Base-by-base conservation (phyloP, 2,113 vertebrate genomes). In the Xenopus tropicalis region DNA sequence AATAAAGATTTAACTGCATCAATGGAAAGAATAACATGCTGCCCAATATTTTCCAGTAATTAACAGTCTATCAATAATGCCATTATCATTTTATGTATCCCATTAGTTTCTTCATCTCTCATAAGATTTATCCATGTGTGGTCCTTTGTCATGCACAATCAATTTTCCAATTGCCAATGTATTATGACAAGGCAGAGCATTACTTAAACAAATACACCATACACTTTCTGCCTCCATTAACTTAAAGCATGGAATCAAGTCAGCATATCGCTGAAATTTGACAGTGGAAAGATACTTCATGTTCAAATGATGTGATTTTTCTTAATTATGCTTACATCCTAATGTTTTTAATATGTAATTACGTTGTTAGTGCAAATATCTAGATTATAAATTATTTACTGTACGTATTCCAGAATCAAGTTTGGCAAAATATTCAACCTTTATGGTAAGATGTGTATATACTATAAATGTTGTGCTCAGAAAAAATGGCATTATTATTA, bases 171-270 rank as follows among this genome's bases (percentile, higher is more conserved):
- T 61, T 59, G 52, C 52, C 64, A 61, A 25, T 61, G 21, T 66
- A 44, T 58, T 66, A 57, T 66, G 71, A 67, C 54, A 74, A 58
- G 71, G 29, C 71, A 67, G 48, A 65, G 59, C 64, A 67, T 67
- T 74, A 68, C 43, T 61, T 67, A 67, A 74, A 51, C 58, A 29
- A 24, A 59, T 61, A 67, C 42, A 61, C 57, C 43, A 51, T 51
- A 12, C 21, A 0, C 56, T 66, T 72, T 74, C 42, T 66, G 37
- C 61, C 59, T 67, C 24, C 22, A 74, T 74, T 74, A 67, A 25
- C 22, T 59, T 66, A 9, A 37, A 5, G 6, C 29, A 37, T 67
- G 57, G 61, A 67, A 67, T 74, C 20, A 66, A 67, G 63, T 67
- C 42, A 22, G 56, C 23, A 37, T 37, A 37, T 3, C 5, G 6